Base-by-base conservation (phyloP, 2,113 vertebrate species). In the Epinephelus lanceolatus region DNA sequence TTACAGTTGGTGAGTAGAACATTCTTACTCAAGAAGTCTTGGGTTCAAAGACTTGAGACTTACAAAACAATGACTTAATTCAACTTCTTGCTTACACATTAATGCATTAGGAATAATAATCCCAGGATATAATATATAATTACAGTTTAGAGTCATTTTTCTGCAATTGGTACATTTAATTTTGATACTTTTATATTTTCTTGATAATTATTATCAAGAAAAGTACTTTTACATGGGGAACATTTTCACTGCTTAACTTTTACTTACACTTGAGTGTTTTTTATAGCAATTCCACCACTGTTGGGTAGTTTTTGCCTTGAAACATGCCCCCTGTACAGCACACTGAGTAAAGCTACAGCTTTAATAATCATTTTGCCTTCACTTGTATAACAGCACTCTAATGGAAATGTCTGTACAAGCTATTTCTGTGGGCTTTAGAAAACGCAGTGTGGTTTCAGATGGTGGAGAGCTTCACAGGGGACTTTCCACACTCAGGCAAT, bases 401-500 rank as follows among this genome's bases (percentile, higher is more conserved):
- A 45, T 21, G 21, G 17, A 73, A 23, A 71, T 27, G 15, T 53
- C 3, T 30, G 7, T n/a, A 8, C n/a, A 52, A 61, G 10, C 27
- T 21, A 11, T 40, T 65, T 59, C 52, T 56, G 6, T 21, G 4
- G 30, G 19, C 42, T 52, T 65, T 13, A 45, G 2, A 52, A 25
- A 17, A 51, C 3, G 1, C 15, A 19, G 17, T 25, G 25, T 21
- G 30, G 52, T 47, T 55, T 63, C 70, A 53, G 56, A 55, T 53
- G 52, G 66, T 49, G 59, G 37, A 81, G 25, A 49, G 42, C 12
- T 56, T 42, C 47, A 76, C 18, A 27, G 4, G 79, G 71, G 79
- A 76, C 80, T 85, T 86, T 86, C 81, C 84, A 79, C 52, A 56
- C 63, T 57, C 21, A 37, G 69, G 68, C 11, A 78, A 88, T 27